Evolutionary conservation across 2,797 vertebrate species (phyloP).

Genomic region (Pyrocephalus nanus): DNA sequence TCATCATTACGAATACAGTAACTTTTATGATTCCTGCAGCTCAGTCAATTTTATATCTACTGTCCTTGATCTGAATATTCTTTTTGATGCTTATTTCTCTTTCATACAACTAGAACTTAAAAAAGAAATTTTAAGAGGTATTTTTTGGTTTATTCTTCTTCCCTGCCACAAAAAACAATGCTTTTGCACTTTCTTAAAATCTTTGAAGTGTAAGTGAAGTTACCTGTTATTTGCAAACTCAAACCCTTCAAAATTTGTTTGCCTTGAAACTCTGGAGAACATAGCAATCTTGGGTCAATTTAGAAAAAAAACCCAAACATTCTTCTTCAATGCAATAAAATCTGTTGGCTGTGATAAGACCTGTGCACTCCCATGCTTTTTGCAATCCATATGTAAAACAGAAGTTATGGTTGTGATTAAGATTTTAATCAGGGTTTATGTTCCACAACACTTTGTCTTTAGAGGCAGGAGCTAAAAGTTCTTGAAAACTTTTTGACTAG

Average conservation of each 20-base stretch:
- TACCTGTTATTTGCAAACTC: background rate
- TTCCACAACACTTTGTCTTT: background rate
- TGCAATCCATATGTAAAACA: background rate
- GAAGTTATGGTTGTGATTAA: background rate
- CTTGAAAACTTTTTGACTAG: background rate
- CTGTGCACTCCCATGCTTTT: background rate
- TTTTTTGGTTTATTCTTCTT: background rate
- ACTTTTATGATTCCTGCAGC: background rate
- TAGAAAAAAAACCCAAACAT: background rate
- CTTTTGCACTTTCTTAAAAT: background rate
- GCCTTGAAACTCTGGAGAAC: background rate
- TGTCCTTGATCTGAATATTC: background rate
- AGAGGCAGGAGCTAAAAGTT: background rate
- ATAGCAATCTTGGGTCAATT: background rate
- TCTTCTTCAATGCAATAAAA: background rate
- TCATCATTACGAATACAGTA: background rate
- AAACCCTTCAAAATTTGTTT: background rate
- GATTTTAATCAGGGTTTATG: background rate
- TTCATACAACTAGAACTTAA: background rate
- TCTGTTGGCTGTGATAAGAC: background rate
- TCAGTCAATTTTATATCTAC: background rate
- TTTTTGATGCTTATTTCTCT: background rate
- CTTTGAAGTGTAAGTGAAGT: background rate
- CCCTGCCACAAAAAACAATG: accelerated
- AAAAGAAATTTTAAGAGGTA: background rate